Percentiles rank a stretch among this genome's conserved stretches.
Evolutionary conservation across 2,888 invertebrate species (phyloP).

Genomic region (Torymus texanus): DNA sequence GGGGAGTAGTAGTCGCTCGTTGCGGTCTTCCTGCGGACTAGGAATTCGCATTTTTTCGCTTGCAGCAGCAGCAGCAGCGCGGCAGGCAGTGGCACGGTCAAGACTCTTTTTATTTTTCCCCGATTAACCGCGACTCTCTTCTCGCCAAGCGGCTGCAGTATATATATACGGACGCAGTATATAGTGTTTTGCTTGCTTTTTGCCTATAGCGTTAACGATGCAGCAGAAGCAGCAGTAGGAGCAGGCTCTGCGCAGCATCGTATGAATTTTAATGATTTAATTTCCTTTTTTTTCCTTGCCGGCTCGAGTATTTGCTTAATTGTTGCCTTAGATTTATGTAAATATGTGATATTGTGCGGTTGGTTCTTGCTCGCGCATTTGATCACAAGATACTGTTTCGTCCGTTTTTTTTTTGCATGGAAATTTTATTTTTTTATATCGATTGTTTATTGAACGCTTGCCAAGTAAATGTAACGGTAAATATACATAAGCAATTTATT

Average conservation of each 20-base stretch:
- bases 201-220: no score
- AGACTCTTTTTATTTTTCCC: constrained; percentile 23
- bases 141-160: not conserved
- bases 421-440: no score
- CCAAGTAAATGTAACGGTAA: no score
- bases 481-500: no score
- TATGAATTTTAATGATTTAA: constrained; percentile 18
- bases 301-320: not conserved
- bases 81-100: not conserved
- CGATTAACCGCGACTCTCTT: constrained; percentile 17
- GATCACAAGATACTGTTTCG: no score
- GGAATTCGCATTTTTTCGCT: constrained; percentile 36
- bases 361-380: no score
- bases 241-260: not conserved
- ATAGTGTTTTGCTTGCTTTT: no score
- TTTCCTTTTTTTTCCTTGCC: not conserved
- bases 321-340: not conserved
- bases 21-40: constrained; percentile 43
- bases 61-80: not conserved
- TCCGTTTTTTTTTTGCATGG: no score
- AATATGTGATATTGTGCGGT: no score
- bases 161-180: no score
- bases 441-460: no score
- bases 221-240: no score
- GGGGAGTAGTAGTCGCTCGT: not conserved